Evolutionary conservation across 2,888 invertebrate genomes (phyloP), one percentile per base, ranked within the genome.

Genomic region (Acanthosepion pharaonis): DNA sequence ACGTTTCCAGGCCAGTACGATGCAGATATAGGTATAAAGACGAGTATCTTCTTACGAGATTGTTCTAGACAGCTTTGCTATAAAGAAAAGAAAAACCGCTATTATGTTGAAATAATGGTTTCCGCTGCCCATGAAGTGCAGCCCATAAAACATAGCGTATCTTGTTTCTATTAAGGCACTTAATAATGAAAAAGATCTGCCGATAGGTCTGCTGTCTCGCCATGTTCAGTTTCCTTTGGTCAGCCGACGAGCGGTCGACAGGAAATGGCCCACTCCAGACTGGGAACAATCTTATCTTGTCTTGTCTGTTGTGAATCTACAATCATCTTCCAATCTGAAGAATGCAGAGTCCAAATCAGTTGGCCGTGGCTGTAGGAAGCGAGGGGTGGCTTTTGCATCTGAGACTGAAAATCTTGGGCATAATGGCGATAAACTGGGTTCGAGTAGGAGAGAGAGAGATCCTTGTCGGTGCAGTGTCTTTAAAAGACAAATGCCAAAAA

Each of bases 141-240:
- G 78, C 78, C 78, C 78, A 78, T 78, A 78, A 78, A 78, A 78
- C 78, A 78, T 78, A n/a, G 78, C 78, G 78, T 78, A 78, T 78
- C 78, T 78, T 78, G 78, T 78, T n/a, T 78, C 78, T 78, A 78
- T 78, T 78, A 78, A 78, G 78, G 78, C 78, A 78, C 78, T 78
- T 78, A n/a, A 78, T 78, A 78, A 78, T 78, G 33, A 78, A 78
- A 78, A 78, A 78, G 78, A 78, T 78, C 78, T 78, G 78, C 78
- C n/a, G 78, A 78, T 78, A 78, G n/a, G 78, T 78, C 78, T 78
- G 78, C 78, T 78, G 78, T 78, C 78, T 78, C 78, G 78, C 78
- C 78, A 78, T 78, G 78, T 78, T 78, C 78, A 11, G n/a, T 78
- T 33, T 78, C 78, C 78, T 78, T 78, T 78, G 78, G 78, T 78